Conservation (phyloP, 2,113 vertebrate genomes). For the Bombycilla garrulus region DNA sequence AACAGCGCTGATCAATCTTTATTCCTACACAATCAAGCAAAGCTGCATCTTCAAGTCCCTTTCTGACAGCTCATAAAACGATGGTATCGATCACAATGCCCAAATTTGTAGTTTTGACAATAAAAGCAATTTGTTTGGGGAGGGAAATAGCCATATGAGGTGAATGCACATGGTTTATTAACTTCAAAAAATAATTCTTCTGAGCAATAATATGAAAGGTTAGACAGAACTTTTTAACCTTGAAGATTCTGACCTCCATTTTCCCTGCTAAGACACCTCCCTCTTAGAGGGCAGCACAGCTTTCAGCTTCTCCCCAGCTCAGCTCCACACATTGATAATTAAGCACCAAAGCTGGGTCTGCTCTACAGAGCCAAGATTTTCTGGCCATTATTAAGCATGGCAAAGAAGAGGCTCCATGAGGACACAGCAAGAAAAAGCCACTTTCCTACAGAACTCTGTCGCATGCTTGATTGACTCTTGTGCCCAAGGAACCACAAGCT, state of each 20-base stretch:
- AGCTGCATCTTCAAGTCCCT: conserved; percentile 23
- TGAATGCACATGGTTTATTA: conserved; percentile 16
- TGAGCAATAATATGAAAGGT: neutral
- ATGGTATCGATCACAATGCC: conserved; percentile 50
- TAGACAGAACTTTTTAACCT: neutral
- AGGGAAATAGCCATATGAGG: neutral
- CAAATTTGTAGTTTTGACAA: conserved; percentile 67
- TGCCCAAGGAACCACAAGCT: neutral
- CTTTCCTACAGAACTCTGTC: neutral
- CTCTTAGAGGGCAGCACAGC: neutral
- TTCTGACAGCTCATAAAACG: conserved; percentile 41
- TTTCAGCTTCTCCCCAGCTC: neutral
- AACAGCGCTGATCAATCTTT: conserved; percentile 55
- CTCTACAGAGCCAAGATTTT: neutral
- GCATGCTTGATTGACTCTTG: neutral
- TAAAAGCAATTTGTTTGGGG: conserved; percentile 68
- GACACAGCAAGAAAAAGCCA: neutral
- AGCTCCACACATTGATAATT: fast-evolving
- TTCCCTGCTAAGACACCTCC: neutral
- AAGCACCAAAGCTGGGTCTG: neutral
- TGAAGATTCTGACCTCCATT: neutral
- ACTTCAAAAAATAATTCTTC: conserved; percentile 20
- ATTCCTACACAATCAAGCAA: conserved; percentile 52
- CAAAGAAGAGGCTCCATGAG: neutral
- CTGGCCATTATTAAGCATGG: neutral